phyloP scores from a whole-genome alignment of 2,797 vertebrate genomes.

The Gobio occitaniae region DNA sequence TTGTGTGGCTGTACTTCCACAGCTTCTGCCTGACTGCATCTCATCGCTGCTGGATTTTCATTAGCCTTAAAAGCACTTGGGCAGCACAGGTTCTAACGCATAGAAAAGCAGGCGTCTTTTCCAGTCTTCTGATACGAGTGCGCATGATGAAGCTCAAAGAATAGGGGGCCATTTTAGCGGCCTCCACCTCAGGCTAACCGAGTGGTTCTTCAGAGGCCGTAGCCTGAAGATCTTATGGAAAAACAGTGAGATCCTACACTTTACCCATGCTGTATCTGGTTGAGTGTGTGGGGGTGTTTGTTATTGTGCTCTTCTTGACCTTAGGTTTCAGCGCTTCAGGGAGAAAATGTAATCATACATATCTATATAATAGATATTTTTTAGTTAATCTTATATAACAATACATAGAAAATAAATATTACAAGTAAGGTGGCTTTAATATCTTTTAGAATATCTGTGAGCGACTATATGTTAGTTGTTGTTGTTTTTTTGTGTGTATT shows the following conservation, averaged over 20 bases:
- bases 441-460: background rate
- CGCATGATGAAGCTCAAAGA: constrained; percentile 35
- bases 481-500: background rate
- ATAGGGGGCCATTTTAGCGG: constrained; percentile 22
- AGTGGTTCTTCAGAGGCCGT: constrained; percentile 12
- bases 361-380: constrained; percentile 3
- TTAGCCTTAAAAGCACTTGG: constrained; percentile 48
- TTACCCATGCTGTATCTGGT: background rate
- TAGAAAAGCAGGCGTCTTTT: constrained; percentile 33
- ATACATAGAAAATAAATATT: background rate
- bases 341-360: constrained; percentile 8
- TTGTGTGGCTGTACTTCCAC: constrained; percentile 14
- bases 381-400: background rate
- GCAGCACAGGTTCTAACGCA: constrained; percentile 5
- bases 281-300: constrained; percentile 41
- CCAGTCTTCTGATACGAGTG: constrained; percentile 15
- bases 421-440: background rate
- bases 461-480: background rate
- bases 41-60: constrained; percentile 38
- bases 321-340: constrained; percentile 12
- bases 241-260: background rate
- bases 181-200: constrained; percentile 27
- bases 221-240: constrained; percentile 18
- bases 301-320: constrained; percentile 32
- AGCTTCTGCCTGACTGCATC: constrained; percentile 24